phyloP scores from a whole-genome alignment of 2,113 vertebrate species.

The Toxostoma redivivum region DNA sequence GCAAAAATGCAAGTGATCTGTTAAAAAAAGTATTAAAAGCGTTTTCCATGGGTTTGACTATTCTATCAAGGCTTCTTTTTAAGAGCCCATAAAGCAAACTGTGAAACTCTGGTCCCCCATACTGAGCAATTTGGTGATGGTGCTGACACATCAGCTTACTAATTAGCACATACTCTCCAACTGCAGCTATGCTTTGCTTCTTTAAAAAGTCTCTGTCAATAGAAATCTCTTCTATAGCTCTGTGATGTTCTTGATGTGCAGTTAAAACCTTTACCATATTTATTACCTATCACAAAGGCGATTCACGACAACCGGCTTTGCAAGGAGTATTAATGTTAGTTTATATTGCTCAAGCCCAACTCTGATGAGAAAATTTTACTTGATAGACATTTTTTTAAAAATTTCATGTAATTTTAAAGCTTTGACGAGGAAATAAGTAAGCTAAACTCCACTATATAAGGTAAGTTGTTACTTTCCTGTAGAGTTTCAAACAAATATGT shows the following conservation, averaged over 20 bases:
- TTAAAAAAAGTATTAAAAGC: slow-evolving; percentile 3
- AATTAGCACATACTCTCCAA: slow-evolving; percentile 41
- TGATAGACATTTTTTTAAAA: neutral
- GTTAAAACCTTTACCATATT: neutral
- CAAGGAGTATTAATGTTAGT: neutral
- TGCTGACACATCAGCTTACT: slow-evolving; percentile 32
- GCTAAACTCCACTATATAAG: neutral
- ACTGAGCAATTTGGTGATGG: slow-evolving; percentile 12
- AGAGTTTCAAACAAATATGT: neutral
- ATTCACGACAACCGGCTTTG: neutral
- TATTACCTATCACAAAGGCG: neutral
- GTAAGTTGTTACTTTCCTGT: neutral
- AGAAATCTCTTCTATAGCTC: neutral
- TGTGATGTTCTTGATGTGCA: neutral
- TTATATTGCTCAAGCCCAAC: neutral
- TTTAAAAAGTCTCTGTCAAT: neutral
- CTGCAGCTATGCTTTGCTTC: neutral
- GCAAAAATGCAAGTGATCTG: slow-evolving; percentile 50
- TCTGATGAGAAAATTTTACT: neutral
- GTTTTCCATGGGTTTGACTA: slow-evolving; percentile 7
- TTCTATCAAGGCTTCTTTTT: slow-evolving; percentile 23
- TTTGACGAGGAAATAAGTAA: neutral
- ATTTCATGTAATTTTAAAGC: too few relatives aligned
- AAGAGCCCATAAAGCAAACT: slow-evolving; percentile 50
- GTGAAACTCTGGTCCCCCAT: neutral